A percentile compares a stretch with the other conserved stretches of the same genome.
Conservation (phyloP, 1,140 invertebrate genomes). For the Zaprionus inermis region DNA sequence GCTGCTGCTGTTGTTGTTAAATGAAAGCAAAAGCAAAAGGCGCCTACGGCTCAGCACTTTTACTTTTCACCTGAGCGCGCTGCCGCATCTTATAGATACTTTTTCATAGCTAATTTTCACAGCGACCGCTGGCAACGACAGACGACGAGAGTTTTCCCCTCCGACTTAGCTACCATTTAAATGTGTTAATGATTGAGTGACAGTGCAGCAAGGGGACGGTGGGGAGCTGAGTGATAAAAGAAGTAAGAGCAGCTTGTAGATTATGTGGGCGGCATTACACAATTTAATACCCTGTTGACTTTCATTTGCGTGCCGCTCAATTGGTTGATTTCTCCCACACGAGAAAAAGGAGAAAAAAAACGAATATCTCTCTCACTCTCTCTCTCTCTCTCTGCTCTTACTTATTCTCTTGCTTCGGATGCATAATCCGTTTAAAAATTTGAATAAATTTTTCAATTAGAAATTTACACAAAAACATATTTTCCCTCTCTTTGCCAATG, state of each 20-base stretch:
- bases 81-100: slow-evolving; percentile 47
- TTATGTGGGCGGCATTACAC: slow-evolving; percentile 46
- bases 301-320: slow-evolving; percentile 45
- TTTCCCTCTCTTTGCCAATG: slow-evolving; percentile 20
- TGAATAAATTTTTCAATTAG: slow-evolving; percentile 7
- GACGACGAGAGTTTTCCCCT: slow-evolving; percentile 62
- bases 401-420: neutral
- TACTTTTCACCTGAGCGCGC: slow-evolving; percentile 63
- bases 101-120: slow-evolving; percentile 70
- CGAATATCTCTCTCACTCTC: neutral
- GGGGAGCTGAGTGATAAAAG: neutral
- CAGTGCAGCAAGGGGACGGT: neutral
- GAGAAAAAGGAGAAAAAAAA: slow-evolving; percentile 8
- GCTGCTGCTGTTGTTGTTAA: slow-evolving; percentile 31
- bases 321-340: slow-evolving; percentile 43
- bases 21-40: slow-evolving; percentile 71
- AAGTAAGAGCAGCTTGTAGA: slow-evolving; percentile 12
- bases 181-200: slow-evolving; percentile 43
- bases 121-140: slow-evolving; percentile 11
- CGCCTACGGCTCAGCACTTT: slow-evolving; percentile 64
- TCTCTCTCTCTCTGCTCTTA: neutral
- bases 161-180: slow-evolving; percentile 30
- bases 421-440: neutral
- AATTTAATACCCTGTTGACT: slow-evolving; percentile 39
- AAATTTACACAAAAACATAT: slow-evolving; percentile 16